A percentile compares a stretch with the other conserved stretches of the same genome.
phyloP scores from a whole-genome alignment of 2,797 vertebrate species.

The Discoglossus pictus region DNA sequence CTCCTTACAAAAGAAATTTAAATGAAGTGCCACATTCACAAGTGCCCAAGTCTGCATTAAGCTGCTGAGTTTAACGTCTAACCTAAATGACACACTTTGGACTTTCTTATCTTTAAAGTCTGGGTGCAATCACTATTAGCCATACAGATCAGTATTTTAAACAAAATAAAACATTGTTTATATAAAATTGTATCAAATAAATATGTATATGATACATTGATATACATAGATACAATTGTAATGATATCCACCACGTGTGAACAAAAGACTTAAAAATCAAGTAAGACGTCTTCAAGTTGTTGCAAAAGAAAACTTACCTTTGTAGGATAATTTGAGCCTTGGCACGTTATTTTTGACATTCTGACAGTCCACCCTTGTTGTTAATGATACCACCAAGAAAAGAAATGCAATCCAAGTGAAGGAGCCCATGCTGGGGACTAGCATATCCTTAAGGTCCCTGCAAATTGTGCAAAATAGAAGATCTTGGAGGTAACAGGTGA shows the following conservation, averaged over 20 bases:
- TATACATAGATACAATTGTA: no score
- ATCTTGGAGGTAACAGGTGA: constrained; percentile 80
- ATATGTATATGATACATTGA: no score
- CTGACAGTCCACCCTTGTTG: constrained; percentile 72
- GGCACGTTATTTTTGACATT: constrained; percentile 86
- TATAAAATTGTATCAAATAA: no score
- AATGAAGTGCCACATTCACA: constrained; percentile 11
- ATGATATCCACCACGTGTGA: constrained; percentile 32
- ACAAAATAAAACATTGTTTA: no score
- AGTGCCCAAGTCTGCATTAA: no score
- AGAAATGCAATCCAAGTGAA: constrained; percentile 77
- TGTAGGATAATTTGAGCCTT: constrained; percentile 89
- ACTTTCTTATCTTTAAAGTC: no score
- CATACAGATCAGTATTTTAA: no score
- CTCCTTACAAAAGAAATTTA: constrained; percentile 9
- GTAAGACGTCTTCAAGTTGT: constrained; percentile 47
- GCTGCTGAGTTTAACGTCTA: no score
- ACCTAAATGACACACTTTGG: no score
- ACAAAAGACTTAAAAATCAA: constrained; percentile 15
- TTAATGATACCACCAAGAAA: constrained; percentile 77
- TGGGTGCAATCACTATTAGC: no score
- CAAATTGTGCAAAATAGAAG: constrained; percentile 66
- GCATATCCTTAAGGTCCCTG: constrained; percentile 65
- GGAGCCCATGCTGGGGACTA: constrained; percentile 81
- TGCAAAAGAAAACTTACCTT: constrained; percentile 77